A percentile compares a stretch with the other conserved stretches of the same genome.
Evolutionary conservation across 2,113 vertebrate genomes (phyloP).

Genomic region (Psittacus erithacus): DNA sequence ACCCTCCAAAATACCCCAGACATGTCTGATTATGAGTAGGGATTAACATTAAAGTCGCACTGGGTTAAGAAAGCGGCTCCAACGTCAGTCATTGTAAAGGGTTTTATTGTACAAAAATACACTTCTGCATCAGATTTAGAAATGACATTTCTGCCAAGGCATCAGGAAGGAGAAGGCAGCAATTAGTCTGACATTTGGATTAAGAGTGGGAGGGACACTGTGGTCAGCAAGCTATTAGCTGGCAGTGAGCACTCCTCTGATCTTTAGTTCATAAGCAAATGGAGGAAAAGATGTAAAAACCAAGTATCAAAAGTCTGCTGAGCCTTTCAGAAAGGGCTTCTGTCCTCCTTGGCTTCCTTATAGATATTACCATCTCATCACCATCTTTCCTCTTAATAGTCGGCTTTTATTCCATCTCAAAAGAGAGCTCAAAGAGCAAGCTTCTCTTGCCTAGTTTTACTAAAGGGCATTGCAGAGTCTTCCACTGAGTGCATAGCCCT

Average conservation of each 20-base stretch:
- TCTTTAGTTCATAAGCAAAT: not conserved
- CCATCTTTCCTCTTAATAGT: not conserved
- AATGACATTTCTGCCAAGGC: accelerated
- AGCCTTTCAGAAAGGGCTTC: not conserved
- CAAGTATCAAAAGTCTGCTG: not conserved
- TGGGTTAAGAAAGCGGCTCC: not conserved
- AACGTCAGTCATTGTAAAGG: not conserved
- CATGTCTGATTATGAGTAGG: accelerated
- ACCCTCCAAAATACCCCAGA: accelerated
- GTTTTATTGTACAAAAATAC: slow-evolving; percentile 39
- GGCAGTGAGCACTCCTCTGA: not conserved
- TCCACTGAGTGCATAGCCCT: not conserved
- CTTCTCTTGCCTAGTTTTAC: not conserved
- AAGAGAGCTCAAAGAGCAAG: not conserved
- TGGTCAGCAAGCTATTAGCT: not conserved
- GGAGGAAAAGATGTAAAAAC: not conserved
- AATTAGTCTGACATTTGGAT: not conserved
- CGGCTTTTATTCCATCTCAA: not conserved
- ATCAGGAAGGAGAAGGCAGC: not conserved
- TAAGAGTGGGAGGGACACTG: not conserved
- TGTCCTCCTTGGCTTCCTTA: not conserved
- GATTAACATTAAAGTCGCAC: not conserved
- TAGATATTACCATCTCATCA: not conserved
- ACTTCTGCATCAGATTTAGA: not conserved
- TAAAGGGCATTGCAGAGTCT: not conserved